A percentile compares a stretch with the other conserved stretches of the same genome.
phyloP scores from a whole-genome alignment of 2,888 invertebrate genomes.

The Catonia carolina region DNA sequence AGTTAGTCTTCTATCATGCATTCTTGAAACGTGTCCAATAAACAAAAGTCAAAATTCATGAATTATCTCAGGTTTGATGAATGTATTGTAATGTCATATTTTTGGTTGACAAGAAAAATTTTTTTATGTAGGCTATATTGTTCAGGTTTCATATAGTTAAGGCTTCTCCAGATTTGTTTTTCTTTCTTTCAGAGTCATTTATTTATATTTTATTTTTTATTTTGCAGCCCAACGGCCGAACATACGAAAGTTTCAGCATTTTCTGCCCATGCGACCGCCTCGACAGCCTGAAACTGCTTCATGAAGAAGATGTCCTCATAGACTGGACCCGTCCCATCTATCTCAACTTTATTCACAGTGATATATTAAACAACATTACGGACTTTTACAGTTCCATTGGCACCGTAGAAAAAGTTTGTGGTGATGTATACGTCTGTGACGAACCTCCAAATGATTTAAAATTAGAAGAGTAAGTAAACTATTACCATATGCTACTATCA shows the following conservation, averaged over 20 bases:
- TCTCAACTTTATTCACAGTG: conserved; percentile 79
- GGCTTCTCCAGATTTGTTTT: too few relatives aligned
- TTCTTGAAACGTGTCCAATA: too few relatives aligned
- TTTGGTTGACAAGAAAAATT: too few relatives aligned
- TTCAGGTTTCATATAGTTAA: too few relatives aligned
- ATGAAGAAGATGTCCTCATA: conserved; percentile 68
- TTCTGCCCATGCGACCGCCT: conserved; percentile 74
- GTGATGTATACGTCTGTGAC: conserved; percentile 71
- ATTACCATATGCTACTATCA: too few relatives aligned
- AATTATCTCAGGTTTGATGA: too few relatives aligned
- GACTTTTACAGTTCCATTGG: conserved; percentile 59
- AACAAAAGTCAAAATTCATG: too few relatives aligned
- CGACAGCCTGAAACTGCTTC: conserved; percentile 63
- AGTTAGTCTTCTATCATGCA: too few relatives aligned
- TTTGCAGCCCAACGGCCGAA: conserved; percentile 64
- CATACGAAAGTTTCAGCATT: conserved; percentile 78
- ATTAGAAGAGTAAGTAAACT: conserved; percentile 51
- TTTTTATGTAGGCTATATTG: too few relatives aligned
- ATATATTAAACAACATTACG: conserved; percentile 70
- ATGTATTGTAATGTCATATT: too few relatives aligned
- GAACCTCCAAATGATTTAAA: conserved; percentile 53
- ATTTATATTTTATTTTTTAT: too few relatives aligned
- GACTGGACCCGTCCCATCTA: conserved; percentile 75
- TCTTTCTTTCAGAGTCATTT: too few relatives aligned
- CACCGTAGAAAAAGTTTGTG: conserved; percentile 65